A percentile compares a stretch with the other conserved stretches of the same genome.
Evolutionary conservation across 2,113 vertebrate genomes (phyloP).

Genomic region (Salvelinus sp.): DNA sequence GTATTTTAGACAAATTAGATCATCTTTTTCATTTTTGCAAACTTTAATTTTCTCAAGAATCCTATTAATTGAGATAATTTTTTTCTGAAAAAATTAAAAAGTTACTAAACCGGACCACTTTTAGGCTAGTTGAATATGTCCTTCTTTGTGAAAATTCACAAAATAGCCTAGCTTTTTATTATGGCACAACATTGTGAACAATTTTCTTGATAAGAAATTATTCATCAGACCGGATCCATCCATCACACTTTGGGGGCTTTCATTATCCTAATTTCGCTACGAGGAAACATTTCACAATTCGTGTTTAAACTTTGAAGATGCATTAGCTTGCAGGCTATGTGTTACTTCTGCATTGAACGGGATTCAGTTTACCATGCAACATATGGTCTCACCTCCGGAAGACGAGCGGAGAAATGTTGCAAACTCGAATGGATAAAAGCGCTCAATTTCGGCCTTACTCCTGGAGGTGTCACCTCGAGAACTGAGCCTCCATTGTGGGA

Average conservation of each 20-base stretch:
- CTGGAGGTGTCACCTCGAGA: constrained; percentile 72
- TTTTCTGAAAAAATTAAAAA: background rate
- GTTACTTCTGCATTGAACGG: constrained; percentile 11
- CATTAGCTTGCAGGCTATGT: too few species aligned
- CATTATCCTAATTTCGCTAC: background rate
- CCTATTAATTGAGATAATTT: background rate
- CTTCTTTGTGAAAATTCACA: background rate
- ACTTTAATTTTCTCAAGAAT: background rate
- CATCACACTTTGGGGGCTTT: background rate
- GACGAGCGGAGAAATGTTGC: constrained; percentile 44
- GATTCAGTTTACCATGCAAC: constrained; percentile 32
- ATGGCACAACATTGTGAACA: too few species aligned
- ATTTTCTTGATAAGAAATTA: background rate
- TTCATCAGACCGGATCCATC: background rate
- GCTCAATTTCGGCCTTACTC: constrained; percentile 65
- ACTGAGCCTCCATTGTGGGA: constrained; percentile 57
- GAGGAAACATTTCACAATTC: background rate
- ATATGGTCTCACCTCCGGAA: constrained; percentile 60
- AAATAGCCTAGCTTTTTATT: too few species aligned
- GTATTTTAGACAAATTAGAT: constrained; percentile 20
- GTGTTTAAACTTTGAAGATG: constrained; percentile 1
- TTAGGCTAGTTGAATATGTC: background rate
- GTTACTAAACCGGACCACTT: background rate
- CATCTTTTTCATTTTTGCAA: background rate
- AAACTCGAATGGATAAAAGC: constrained; percentile 59